These are phyloP conservation scores for Pyrrhia umbra DNA, from an alignment of 2,888 invertebrate genomes.

Conservation along the genomic window DNA sequence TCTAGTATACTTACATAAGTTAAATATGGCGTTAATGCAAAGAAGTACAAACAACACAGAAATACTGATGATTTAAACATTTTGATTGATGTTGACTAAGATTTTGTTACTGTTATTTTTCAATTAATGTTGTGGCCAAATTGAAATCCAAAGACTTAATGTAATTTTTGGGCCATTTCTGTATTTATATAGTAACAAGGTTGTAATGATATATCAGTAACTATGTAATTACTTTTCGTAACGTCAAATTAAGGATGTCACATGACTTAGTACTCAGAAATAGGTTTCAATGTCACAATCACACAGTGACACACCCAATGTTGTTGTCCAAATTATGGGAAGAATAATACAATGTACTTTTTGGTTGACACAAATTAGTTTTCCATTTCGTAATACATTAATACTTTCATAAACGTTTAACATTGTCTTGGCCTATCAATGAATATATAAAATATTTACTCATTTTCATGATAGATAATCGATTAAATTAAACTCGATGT, in stretches of 20 bases:
- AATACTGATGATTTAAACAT: slow-evolving; percentile 69
- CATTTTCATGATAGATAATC: too few species aligned
- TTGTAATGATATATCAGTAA: slow-evolving; percentile 50
- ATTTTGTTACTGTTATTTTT: background rate
- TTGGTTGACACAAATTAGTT: too few species aligned
- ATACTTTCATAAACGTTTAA: too few species aligned
- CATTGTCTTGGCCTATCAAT: too few species aligned
- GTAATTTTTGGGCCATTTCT: slow-evolving; percentile 30
- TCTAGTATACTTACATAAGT: slow-evolving; percentile 66
- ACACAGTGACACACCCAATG: slow-evolving; percentile 11
- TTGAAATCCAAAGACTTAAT: slow-evolving; percentile 42
- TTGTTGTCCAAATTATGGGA: slow-evolving; percentile 17
- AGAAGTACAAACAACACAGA: slow-evolving; percentile 65
- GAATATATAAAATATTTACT: too few species aligned
- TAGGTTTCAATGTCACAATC: slow-evolving; percentile 38
- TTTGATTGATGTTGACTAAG: slow-evolving; percentile 39
- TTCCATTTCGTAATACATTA: too few species aligned
- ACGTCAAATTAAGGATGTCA: slow-evolving; percentile 47
- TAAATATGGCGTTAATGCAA: slow-evolving; percentile 65
- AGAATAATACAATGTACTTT: background rate
- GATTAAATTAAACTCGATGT: too few species aligned
- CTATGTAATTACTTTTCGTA: slow-evolving; percentile 52
- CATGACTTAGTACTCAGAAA: slow-evolving; percentile 38
- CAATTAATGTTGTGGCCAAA: slow-evolving; percentile 29
- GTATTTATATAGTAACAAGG: slow-evolving; percentile 63